Base-by-base conservation (phyloP, 2,797 vertebrate species). In the Lutjanus argentimaculatus region DNA sequence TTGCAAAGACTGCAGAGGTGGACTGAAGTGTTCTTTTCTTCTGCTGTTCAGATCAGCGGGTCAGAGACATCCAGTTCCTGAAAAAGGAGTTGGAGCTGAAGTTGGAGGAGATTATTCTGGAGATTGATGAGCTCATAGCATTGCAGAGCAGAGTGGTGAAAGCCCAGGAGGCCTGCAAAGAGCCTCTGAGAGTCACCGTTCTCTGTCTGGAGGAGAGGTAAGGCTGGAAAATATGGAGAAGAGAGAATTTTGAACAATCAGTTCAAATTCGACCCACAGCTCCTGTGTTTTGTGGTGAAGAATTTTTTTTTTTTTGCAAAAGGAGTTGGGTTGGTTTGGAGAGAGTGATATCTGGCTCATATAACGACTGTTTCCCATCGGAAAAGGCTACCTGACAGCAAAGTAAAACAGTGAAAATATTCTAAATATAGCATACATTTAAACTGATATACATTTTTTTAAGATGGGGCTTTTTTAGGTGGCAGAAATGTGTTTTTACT, bases 161-260 rank as follows among this genome's bases (percentile, higher is more conserved):
- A 90, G 96, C 97, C 10, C 87, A 97, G 77, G 95, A 96, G 81
- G 92, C 93, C 72, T 96, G 93, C 87, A 90, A 87, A 42, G 96
- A 97, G 51, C 96, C 96, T 7, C 93, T 97, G 30, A 85, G 72
- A 30, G 92, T 97, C 88, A 92, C 94, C 0, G 74, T 95, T 25
- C 91, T 90, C 63, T 99, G 97, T 87, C 90, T 98, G 82, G 79
- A 94, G 8, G 96, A 97, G 89, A 97, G 98, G 98, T 99, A 64
- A 91, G 83, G 5, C 7, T 12, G 2, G 4, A 15, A 52, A 62
- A 52, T 17, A 75, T 7, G 40, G n/a, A 19, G 30, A 45, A 43
- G 21, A 63, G 21, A 62, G 22, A 5, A 36, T 51, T 14, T 19
- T 63, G 19, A 64, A 48, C 36, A 56, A 7, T 15, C 53, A 48